A percentile compares a stretch with the other conserved stretches of the same genome.
phyloP scores from a whole-genome alignment of 1,140 invertebrate genomes.

The Polypedilum pembai region DNA sequence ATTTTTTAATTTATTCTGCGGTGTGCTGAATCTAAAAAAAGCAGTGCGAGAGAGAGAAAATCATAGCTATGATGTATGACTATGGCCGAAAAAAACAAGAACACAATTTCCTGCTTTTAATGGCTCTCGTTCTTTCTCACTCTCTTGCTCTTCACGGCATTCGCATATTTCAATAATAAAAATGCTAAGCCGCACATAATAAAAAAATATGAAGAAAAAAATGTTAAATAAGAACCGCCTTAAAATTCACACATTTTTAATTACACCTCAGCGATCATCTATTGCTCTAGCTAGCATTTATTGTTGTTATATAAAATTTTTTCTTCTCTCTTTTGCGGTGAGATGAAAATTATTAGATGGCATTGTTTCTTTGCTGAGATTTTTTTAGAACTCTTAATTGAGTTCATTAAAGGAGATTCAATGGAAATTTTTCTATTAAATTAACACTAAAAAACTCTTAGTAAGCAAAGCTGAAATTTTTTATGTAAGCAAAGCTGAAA shows the following conservation, averaged over 20 bases:
- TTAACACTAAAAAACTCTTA: no score
- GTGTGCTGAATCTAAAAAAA: not conserved
- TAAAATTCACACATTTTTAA: conserved; percentile 23
- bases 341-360: no score
- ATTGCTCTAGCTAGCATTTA: not conserved
- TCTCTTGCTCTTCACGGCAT: not conserved
- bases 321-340: no score
- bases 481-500: no score
- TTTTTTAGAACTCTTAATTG: no score
- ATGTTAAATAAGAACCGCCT: conserved; percentile 5
- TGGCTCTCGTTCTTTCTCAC: not conserved
- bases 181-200: not conserved
- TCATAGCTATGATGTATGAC: not conserved
- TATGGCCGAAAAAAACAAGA: not conserved
- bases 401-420: no score
- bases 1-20: not conserved
- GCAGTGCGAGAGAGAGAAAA: not conserved
- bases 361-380: no score
- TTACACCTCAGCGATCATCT: not conserved
- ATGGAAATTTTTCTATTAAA: no score
- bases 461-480: no score
- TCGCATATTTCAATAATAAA: not conserved
- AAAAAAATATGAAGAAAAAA: not conserved
- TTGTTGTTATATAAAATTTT: no score
- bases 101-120: conserved; percentile 5